Conservation (phyloP, 1,140 invertebrate genomes). For the Drosophila cardini region DNA sequence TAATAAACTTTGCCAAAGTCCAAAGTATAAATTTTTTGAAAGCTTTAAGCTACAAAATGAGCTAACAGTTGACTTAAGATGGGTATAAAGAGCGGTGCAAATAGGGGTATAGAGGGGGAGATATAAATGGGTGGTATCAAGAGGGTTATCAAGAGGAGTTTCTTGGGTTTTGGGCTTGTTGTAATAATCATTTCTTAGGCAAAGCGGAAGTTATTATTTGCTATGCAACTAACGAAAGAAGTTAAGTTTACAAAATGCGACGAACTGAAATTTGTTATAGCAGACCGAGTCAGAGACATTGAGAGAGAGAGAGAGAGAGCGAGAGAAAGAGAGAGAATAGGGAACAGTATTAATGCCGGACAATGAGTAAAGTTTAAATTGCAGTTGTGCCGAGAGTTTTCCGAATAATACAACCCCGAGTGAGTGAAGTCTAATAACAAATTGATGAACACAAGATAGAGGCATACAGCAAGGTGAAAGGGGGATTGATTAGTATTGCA, state of each 20-base stretch:
- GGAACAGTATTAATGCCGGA: conserved; percentile 21
- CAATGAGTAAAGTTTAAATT: conserved; percentile 51
- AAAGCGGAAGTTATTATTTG: conserved; percentile 62
- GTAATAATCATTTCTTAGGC: conserved; percentile 42
- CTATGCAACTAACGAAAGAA: conserved; percentile 45
- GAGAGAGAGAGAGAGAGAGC: neutral
- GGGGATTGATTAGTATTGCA: too few relatives aligned
- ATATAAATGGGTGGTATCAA: too few relatives aligned
- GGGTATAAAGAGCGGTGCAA: neutral
- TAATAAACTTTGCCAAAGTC: conserved; percentile 49
- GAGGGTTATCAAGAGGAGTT: neutral
- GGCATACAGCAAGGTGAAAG: too few relatives aligned
- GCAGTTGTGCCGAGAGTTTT: conserved; percentile 29
- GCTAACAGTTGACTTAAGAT: neutral
- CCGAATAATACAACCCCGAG: conserved; percentile 4
- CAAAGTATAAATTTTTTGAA: conserved; percentile 38
- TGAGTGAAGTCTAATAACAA: neutral
- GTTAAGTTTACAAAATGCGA: conserved; percentile 43
- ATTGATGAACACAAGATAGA: conserved; percentile 24
- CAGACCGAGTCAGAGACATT: neutral
- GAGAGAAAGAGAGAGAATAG: neutral
- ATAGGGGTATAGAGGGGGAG: neutral
- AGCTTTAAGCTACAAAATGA: conserved; percentile 39
- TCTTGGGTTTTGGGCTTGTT: conserved; percentile 9
- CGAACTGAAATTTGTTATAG: conserved; percentile 42